Evolutionary conservation across 1,140 invertebrate species (phyloP).

Genomic region (Kradibia gibbosae): DNA sequence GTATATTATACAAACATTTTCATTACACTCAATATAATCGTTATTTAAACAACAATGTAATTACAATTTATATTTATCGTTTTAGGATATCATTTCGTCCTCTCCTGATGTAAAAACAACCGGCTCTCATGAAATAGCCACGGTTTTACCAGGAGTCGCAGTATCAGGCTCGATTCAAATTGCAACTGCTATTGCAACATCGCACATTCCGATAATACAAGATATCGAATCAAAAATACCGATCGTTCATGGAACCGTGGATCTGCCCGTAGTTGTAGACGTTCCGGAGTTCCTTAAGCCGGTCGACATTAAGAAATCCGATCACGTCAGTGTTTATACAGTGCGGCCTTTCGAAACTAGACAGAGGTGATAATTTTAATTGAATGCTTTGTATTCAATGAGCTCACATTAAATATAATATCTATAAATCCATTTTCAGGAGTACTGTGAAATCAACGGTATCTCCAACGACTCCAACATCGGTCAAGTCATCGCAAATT

Average conservation of each 20-base stretch:
- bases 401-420: background rate
- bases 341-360: conserved; percentile 66
- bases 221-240: conserved; percentile 70
- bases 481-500: conserved; percentile 53
- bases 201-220: conserved; percentile 68
- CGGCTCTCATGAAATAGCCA: conserved; percentile 60
- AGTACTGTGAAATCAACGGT: conserved; percentile 53
- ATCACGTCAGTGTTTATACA: conserved; percentile 67
- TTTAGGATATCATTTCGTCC: conserved; percentile 68
- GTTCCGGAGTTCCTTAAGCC: conserved; percentile 63
- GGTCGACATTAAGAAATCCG: conserved; percentile 58
- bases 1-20: conserved; percentile 49
- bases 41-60: background rate
- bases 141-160: conserved; percentile 62
- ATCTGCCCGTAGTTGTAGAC: conserved; percentile 66
- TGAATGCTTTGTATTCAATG: no score
- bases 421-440: background rate
- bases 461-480: conserved; percentile 60
- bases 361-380: conserved; percentile 57
- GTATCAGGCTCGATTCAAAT: conserved; percentile 71
- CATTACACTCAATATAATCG: background rate
- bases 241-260: conserved; percentile 70
- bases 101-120: conserved; percentile 59
- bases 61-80: background rate
- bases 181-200: conserved; percentile 68